Evolutionary conservation across 23 tunicate genomes (phyloP).

Genomic region (Pegea sp.): DNA sequence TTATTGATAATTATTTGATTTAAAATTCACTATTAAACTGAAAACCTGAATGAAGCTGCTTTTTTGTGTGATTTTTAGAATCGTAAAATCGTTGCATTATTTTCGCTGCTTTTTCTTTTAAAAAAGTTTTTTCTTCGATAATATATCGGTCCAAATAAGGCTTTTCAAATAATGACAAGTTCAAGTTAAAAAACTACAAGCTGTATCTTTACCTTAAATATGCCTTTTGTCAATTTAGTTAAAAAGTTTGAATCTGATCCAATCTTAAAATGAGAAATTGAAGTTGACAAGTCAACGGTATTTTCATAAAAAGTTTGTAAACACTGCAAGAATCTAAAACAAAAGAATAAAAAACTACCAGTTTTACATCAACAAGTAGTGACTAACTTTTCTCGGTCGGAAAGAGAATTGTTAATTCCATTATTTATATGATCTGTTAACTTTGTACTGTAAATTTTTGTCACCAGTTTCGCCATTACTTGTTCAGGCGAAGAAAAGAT

Average conservation of each 20-base stretch:
- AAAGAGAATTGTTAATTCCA: slow-evolving; percentile 27
- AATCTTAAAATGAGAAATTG: slow-evolving; percentile 46
- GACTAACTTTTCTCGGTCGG: slow-evolving; percentile 49
- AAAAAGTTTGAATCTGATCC: slow-evolving; percentile 86
- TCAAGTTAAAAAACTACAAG: not conserved
- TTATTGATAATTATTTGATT: not conserved
- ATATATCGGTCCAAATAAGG: slow-evolving; percentile 49
- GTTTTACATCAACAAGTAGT: not conserved
- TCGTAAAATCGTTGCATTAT: slow-evolving; percentile 78
- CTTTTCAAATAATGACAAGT: slow-evolving; percentile 4
- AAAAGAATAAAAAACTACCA: not conserved
- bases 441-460: slow-evolving; percentile 50
- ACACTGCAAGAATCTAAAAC: slow-evolving; percentile 38
- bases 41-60: slow-evolving; percentile 29
- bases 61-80: slow-evolving; percentile 80
- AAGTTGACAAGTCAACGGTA: slow-evolving; percentile 39
- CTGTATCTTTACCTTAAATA: slow-evolving; percentile 28
- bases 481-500: slow-evolving; percentile 87
- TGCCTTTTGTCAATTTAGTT: slow-evolving; percentile 37
- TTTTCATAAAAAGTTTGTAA: slow-evolving; percentile 38
- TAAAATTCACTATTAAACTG: not conserved
- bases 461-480: slow-evolving; percentile 82
- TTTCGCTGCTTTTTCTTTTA: slow-evolving; percentile 59
- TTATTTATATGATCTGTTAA: slow-evolving; percentile 36
- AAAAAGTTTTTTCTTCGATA: slow-evolving; percentile 35